A percentile compares a stretch with the other conserved stretches of the same genome.
Conservation (phyloP, 2,888 invertebrate species). For the Alcis repandata region DNA sequence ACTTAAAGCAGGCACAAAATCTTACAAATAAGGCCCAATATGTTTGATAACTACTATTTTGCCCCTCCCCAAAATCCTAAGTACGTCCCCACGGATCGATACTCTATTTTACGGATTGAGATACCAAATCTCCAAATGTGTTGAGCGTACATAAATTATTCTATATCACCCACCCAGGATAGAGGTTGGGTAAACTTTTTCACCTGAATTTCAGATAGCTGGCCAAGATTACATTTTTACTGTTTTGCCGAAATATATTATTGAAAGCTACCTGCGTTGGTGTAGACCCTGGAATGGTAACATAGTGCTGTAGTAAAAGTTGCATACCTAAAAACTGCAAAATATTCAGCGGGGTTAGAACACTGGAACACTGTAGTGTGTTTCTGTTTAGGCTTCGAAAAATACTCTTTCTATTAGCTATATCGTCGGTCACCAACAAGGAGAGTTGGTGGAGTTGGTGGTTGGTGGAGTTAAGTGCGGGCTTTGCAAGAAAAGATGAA, state of each 20-base stretch:
- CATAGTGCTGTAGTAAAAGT: constrained; percentile 17
- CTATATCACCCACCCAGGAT: constrained; percentile 31
- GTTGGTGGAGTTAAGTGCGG: too few species aligned
- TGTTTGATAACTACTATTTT: background rate
- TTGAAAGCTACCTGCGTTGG: constrained; percentile 29
- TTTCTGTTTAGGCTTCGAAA: too few species aligned
- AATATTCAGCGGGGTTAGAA: constrained; percentile 5
- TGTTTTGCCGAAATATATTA: constrained; percentile 37
- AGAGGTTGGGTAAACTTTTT: constrained; percentile 38
- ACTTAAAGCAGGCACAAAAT: too few species aligned
- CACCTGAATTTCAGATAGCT: constrained; percentile 39
- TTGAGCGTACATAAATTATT: constrained; percentile 42
- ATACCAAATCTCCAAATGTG: constrained; percentile 42
- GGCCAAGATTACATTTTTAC: constrained; percentile 40
- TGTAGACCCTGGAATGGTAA: constrained; percentile 11
- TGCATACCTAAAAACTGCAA: background rate
- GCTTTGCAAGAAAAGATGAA: too few species aligned
- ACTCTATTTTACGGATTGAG: constrained; percentile 42
- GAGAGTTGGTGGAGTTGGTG: too few species aligned
- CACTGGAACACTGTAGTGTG: background rate
- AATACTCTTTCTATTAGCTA: too few species aligned
- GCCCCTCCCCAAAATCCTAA: constrained; percentile 4
- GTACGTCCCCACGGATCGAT: constrained; percentile 32
- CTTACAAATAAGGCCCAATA: too few species aligned
- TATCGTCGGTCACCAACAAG: too few species aligned